phyloP scores from a whole-genome alignment of 53 echinoderm and acorn worm genomes.

The Paracentrotus lividus region DNA sequence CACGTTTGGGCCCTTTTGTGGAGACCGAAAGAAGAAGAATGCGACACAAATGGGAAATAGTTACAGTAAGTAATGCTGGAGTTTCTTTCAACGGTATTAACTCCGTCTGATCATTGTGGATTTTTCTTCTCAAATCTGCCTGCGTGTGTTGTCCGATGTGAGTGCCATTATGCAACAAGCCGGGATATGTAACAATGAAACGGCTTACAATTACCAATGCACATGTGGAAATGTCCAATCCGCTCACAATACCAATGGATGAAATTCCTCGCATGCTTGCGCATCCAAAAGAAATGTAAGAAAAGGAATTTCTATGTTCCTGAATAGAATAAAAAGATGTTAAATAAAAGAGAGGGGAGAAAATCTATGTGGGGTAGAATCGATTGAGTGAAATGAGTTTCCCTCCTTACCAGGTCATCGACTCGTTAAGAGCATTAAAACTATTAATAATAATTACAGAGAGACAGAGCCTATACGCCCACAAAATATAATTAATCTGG shows the following conservation, averaged over 20 bases:
- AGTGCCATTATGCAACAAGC: neutral
- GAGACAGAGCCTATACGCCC: neutral
- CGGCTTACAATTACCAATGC: neutral
- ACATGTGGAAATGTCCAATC: constrained; percentile 18
- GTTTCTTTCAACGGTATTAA: constrained; percentile 6
- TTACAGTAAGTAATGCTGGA: constrained; percentile 22
- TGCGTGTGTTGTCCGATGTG: neutral
- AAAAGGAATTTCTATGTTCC: neutral
- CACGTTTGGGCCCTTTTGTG: neutral
- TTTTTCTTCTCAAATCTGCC: neutral
- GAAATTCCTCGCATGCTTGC: constrained; percentile 44
- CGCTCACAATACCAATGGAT: neutral
- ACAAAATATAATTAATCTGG: neutral
- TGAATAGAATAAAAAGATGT: neutral
- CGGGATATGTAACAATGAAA: neutral
- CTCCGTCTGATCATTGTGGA: neutral
- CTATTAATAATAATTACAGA: constrained; percentile 25
- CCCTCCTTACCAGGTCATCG: neutral
- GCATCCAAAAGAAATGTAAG: neutral
- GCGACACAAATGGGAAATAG: constrained; percentile 22
- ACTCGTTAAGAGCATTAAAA: neutral
- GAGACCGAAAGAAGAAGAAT: neutral
- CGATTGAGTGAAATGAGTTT: neutral
- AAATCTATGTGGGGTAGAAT: neutral
- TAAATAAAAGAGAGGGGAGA: neutral